Evolutionary conservation across 2,113 vertebrate species (phyloP).

Genomic region (Corapipo altera): DNA sequence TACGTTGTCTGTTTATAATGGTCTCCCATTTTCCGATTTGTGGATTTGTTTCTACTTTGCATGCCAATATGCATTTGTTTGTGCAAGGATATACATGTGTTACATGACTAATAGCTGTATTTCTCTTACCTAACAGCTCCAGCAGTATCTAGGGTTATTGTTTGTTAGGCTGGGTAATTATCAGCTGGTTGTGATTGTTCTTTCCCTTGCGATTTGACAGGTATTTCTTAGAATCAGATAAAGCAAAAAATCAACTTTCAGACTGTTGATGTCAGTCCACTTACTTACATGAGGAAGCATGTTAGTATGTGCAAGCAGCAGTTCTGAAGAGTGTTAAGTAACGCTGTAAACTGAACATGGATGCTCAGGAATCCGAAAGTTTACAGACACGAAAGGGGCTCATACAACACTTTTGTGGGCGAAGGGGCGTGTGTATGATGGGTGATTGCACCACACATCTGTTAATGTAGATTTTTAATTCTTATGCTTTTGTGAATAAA

Average conservation of each 20-base stretch:
- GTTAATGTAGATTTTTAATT: not conserved
- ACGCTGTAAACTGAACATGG: not conserved
- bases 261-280: not conserved
- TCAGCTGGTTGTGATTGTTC: not conserved
- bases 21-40: not conserved
- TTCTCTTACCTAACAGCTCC: not conserved
- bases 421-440: rapidly evolving
- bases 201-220: not conserved
- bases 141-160: not conserved
- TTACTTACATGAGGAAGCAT: not conserved
- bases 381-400: not conserved
- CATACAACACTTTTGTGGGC: rapidly evolving
- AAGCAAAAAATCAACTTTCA: not conserved
- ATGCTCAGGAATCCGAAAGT: not conserved
- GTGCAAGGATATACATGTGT: not conserved
- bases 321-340: not conserved
- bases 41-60: not conserved
- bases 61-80: not conserved
- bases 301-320: not conserved
- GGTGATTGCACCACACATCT: not conserved
- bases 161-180: not conserved
- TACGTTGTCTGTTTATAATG: not conserved
- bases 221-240: not conserved
- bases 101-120: not conserved
- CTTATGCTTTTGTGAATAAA: not conserved